These are phyloP conservation scores for Trichopria drosophilae DNA, from an alignment of 2,888 invertebrate genomes.

Conservation along the genomic window DNA sequence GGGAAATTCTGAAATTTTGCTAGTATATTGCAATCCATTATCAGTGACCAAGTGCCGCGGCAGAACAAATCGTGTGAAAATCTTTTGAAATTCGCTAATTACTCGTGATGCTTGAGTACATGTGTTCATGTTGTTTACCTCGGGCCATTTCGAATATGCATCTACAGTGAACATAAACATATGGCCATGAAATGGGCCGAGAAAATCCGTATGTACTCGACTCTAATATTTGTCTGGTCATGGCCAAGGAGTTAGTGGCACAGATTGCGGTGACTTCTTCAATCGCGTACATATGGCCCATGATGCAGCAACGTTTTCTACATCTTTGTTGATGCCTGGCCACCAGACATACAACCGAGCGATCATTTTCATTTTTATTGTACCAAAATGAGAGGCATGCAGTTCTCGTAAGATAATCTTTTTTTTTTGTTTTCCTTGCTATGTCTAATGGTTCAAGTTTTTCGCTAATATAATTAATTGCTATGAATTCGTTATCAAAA, in stretches of 20 bases:
- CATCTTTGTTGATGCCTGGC: no score
- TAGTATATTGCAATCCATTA: constrained; percentile 28
- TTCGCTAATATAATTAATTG: no score
- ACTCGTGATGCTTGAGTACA: constrained; percentile 9
- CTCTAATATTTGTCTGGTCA: constrained; percentile 21
- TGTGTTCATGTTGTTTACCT: constrained; percentile 15
- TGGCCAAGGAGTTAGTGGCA: constrained; percentile 22
- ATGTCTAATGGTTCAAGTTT: no score
- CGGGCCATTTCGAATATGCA: constrained; percentile 24
- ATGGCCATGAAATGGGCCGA: constrained; percentile 14
- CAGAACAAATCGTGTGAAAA: constrained; percentile 31
- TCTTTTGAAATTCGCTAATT: constrained; percentile 6
- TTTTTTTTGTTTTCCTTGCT: no score
- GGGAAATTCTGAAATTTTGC: no score
- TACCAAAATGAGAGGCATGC: no score
- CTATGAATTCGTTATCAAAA: no score
- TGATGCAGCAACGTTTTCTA: constrained; percentile 3
- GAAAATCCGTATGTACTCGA: constrained; percentile 18
- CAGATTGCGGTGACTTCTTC: constrained; percentile 15
- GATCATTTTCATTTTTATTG: no score
- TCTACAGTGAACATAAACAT: constrained; percentile 23
- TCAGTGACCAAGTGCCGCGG: constrained; percentile 32
- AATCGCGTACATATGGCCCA: constrained; percentile 16
- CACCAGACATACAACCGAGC: no score
- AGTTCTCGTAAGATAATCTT: no score